These are phyloP conservation scores for Platichthys flesus DNA, from an alignment of 2,113 vertebrate genomes.

Conservation along the genomic window DNA sequence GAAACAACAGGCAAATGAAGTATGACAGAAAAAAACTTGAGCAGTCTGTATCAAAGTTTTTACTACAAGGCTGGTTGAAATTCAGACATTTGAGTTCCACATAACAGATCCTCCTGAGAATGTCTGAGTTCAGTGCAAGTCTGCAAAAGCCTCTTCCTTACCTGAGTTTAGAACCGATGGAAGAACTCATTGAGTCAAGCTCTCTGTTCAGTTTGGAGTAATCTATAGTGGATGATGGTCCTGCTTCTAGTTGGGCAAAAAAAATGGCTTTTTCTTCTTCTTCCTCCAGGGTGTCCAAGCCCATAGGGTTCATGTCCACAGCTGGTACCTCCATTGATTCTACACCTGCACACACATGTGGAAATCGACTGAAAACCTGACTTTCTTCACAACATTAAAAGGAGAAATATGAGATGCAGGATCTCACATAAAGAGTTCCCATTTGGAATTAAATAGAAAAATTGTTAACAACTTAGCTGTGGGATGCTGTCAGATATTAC, in stretches of 20 bases:
- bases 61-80: too few species aligned
- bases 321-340: constrained; percentile 74
- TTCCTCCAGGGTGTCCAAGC: constrained; percentile 90
- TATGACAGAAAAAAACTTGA: not conserved
- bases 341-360: constrained; percentile 52
- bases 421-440: not conserved
- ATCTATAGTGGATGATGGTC: constrained; percentile 85
- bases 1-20: too few species aligned
- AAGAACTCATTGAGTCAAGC: constrained; percentile 84
- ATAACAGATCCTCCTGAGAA: too few species aligned
- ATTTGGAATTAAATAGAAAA: not conserved
- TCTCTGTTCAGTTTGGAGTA: constrained; percentile 89
- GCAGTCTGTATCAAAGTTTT: not conserved
- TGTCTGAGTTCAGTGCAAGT: too few species aligned
- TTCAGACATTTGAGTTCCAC: too few species aligned
- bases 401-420: not conserved
- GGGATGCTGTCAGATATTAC: not conserved
- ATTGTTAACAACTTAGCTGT: not conserved
- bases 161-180: constrained; percentile 59
- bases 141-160: not conserved
- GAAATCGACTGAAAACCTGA: not conserved
- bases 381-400: not conserved
- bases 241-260: constrained; percentile 87
- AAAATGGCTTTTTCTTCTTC: constrained; percentile 90
- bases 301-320: constrained; percentile 63